Base-by-base conservation (phyloP, 2,797 vertebrate species). In the Discoglossus pictus region DNA sequence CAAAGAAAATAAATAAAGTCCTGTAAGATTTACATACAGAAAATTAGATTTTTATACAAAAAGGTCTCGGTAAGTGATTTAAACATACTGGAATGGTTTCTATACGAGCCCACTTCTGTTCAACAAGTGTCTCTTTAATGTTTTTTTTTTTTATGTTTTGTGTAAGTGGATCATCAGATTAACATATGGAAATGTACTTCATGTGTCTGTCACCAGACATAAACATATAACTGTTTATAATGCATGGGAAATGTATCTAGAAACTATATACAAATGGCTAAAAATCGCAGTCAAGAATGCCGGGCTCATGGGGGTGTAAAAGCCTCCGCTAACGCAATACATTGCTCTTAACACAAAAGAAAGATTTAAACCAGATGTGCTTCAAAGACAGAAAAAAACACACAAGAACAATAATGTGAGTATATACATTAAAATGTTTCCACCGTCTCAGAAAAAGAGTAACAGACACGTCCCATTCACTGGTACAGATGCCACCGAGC, bases 361-460 rank as follows among this genome's bases (percentile, higher is more conserved):
- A 51, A n/a, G 65, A 84, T 83, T 65, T 74, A 75, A 80, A 80
- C 72, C 83, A 84, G 74, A 82, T 80, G 79, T 82, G 52, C 36
- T 65, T 27, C 35, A 42, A 70, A 74, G 73, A 73, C n/a, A n/a
- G 74, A 60, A 71, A 69, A 40, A 74, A 52, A 73, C 74, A 72
- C 70, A 64, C 35, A 76, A 73, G 69, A 81, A 82, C 73, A 79
- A 76, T 71, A 78, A 80, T 75, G 70, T 79, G 9, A 27, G 58
- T 47, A 68, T 76, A 25, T 55, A 76, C 68, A 66, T 77, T 68
- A 51, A 70, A 77, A 76, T 1, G 42, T 70, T 61, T 62, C 56
- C 48, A 54, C 50, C 70, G 62, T 70, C 21, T 25, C 67, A 68
- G 53, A 18, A 27, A 27, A 25, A 21, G 6, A 25, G 20, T 17